These are phyloP conservation scores for Harpagifer antarcticus DNA, from an alignment of 2,797 vertebrate species.

Conservation along the genomic window DNA sequence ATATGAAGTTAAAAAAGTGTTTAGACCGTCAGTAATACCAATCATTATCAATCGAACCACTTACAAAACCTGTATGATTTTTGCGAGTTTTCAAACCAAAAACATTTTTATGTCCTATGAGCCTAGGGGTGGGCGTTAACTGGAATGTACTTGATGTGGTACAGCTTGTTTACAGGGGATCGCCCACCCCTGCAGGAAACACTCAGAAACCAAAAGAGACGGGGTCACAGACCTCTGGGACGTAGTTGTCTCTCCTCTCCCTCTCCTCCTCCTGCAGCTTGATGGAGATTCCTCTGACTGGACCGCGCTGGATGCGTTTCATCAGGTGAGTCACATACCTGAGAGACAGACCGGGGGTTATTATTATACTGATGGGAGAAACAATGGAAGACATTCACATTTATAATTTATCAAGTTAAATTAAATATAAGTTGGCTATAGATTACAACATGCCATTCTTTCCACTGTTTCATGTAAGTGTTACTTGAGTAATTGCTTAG, in stretches of 20 bases:
- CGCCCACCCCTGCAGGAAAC: too few species aligned
- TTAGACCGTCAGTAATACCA: not conserved
- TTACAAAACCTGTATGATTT: not conserved
- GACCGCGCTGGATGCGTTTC: constrained; percentile 96
- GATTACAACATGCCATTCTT: not conserved
- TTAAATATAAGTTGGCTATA: not conserved
- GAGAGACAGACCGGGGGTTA: not conserved
- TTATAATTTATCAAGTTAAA: not conserved
- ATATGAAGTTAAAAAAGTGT: not conserved
- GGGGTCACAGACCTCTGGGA: constrained; percentile 88
- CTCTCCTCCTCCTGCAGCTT: constrained; percentile 98
- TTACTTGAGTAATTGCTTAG: not conserved
- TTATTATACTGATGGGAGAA: not conserved
- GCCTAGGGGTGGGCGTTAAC: too few species aligned
- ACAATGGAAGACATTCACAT: not conserved
- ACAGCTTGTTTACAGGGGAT: too few species aligned
- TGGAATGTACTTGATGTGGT: too few species aligned
- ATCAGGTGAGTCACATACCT: constrained; percentile 98
- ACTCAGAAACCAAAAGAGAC: too few species aligned
- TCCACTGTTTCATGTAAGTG: not conserved
- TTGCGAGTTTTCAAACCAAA: not conserved
- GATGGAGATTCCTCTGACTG: constrained; percentile 96
- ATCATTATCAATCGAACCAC: not conserved
- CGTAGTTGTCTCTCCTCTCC: constrained; percentile 96
- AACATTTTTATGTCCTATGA: not conserved